Evolutionary conservation across 2,797 vertebrate species (phyloP), one percentile per base, ranked within the genome.

Genomic region (Sebastes oblongus): DNA sequence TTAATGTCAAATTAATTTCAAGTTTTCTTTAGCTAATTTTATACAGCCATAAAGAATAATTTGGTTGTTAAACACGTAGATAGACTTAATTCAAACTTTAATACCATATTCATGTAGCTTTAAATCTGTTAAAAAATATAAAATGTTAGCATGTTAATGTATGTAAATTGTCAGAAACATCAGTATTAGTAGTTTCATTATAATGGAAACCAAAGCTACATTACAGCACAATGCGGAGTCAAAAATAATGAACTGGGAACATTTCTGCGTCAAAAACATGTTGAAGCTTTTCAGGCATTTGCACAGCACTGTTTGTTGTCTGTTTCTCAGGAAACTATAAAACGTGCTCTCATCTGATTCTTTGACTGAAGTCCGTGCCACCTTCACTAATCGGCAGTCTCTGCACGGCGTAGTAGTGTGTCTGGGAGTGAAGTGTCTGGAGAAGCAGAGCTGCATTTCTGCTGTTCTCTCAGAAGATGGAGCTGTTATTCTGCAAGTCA

Each of bases 401-500:
- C 20, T 42, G 18, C 66, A 69, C 61, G 34, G 27, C 27, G 16
- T 39, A 25, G 24, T 9, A 50, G 42, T 46, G 16, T 14, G 18
- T 77, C 25, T 67, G 65, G 29, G n/a, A 24, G 13, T 16, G 13
- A 39, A 60, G 46, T 30, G 30, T 42, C 18, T 24, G 5, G 1
- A 80, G 25, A 65, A 55, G 24, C 59, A 22, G 42, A 46, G 56
- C 46, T 74, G 82, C 58, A 72, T 65, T 80, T 81, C 76, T 46
- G 9, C 59, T 5, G 25, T 32, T 58, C 64, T 8, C 18, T 90
- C 94, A 91, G 62, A 3, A 93, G 95, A 88, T 92, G 94, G 95
- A 14, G 91, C 83, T 74, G 62, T 84, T 34, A 9, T 59, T 54
- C 10, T 67, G 66, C 32, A 20, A 70, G 91, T 90, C 42, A 32